Base-by-base conservation (phyloP, 92 coral and sea anemone species). In the Porites evermanni region DNA sequence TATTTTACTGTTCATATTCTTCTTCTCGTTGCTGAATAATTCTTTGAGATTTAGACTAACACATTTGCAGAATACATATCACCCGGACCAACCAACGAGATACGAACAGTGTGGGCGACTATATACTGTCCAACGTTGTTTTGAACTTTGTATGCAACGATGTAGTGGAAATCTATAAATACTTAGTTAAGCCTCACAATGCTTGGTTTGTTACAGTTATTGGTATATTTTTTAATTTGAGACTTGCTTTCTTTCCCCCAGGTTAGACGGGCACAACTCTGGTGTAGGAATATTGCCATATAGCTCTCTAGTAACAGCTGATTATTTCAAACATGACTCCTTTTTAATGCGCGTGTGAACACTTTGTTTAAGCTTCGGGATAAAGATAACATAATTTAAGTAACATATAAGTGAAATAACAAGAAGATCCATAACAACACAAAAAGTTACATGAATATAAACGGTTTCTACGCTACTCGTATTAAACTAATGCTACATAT, bases 1-100 rank as follows among this genome's bases (percentile, higher is more conserved):
- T 75, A 76, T 79, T 85, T 77, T 66, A 67, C 74, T 29, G 72
- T 85, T 53, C 83, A 77, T 24, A 65, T 85, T 16, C 88, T 76
- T 76, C 16, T 77, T n/a, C 7, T 67, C 4, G 7, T 77, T 67
- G 83, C 75, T 67, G 80, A 75, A 53, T 85, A 77, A 17, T 60
- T 76, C 53, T 83, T 76, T 66, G 88, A 76, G 81, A 51, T 67
- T 13, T 75, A 53, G 47, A 77, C 67, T 65, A 16, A n/a, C 75
- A 51, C n/a, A 58, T 69, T 53, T 9, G 53, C 21, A 38, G 75
- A 19, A 12, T 64, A 19, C 23, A 18, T 23, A n/a, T 24, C 81
- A 2, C 47, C 83, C 53, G 52, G 0, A 13, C 67, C 29, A 13
- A 19, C 17, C 5, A 38, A 56, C 6, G 65, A 18, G 20, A 14